Evolutionary conservation across 2,113 vertebrate species (phyloP), one percentile per base, ranked within the genome.

Genomic region (Ophthalmolycus amberensis): DNA sequence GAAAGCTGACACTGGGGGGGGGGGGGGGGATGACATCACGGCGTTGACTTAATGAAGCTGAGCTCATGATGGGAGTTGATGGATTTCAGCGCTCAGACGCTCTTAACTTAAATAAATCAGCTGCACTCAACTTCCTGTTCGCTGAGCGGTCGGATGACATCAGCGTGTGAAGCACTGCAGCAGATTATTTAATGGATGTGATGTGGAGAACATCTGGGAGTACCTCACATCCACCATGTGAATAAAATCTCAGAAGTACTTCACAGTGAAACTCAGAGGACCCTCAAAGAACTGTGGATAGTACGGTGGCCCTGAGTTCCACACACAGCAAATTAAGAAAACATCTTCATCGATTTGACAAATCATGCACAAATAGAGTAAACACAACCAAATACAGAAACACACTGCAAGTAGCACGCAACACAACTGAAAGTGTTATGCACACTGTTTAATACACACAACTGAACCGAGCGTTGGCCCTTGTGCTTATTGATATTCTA

Each of bases 81-180:
- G 70, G 54, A 72, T 59, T 40, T 42, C 70, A 6, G 52, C 9
- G 12, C 48, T 38, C 68, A 38, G 50, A 56, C 40, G 8, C 69
- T 71, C 50, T 58, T 34, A 58, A 34, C 50, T 42, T 58, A 72
- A 72, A 72, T 72, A 72, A 72, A 59, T 72, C 70, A 59, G n/a
- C 70, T 29, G 54, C 54, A 20, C 70, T 59, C 70, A 11, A 72
- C 54, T 59, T 72, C 70, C 37, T 59, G 69, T 54, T 54, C 27
- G 6, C 56, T 3, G 29, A 62, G 59, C 4, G 59, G 42, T 6
- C 15, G 25, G 25, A 18, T 42, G 69, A 42, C 52, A 27, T 71
- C 69, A 71, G 34, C 9, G 69, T 18, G 48, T 25, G 37, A 58
- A 15, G 34, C 22, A 1, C n/a, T 2, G 65, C 25, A 9, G 29